Percentiles rank a stretch among this genome's conserved stretches.
Conservation (phyloP, 2,888 invertebrate species). For the Xestia sexstrigata region DNA sequence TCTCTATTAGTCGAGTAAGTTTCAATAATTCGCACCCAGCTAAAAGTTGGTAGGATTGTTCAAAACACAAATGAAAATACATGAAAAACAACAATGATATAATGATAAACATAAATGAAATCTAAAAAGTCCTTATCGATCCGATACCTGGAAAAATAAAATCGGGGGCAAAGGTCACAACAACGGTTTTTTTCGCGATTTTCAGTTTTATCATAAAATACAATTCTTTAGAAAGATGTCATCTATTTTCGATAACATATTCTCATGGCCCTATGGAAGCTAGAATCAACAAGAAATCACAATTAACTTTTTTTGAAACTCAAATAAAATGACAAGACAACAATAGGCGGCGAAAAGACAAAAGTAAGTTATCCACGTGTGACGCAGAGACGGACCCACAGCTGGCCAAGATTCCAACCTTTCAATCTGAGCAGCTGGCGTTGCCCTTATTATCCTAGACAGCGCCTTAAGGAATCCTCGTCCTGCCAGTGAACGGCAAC, state of each 20-base stretch:
- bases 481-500: slow-evolving; percentile 70
- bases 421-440: slow-evolving; percentile 82
- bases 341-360: slow-evolving; percentile 63
- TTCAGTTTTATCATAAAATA: background rate
- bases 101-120: no score
- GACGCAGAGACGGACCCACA: slow-evolving; percentile 75
- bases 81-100: no score
- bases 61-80: no score
- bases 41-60: no score
- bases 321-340: slow-evolving; percentile 65
- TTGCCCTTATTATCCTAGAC: slow-evolving; percentile 81
- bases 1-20: no score
- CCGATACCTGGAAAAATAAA: no score
- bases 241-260: slow-evolving; percentile 17
- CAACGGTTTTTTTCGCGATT: no score
- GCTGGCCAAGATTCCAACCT: slow-evolving; percentile 77
- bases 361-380: slow-evolving; percentile 76
- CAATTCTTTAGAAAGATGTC: background rate
- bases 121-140: no score
- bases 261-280: slow-evolving; percentile 31
- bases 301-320: slow-evolving; percentile 47
- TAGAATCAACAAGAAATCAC: slow-evolving; percentile 51
- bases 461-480: slow-evolving; percentile 75
- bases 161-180: no score
- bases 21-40: no score